These are phyloP conservation scores for Drosophila bifasciata DNA, from an alignment of 1,140 invertebrate species.

Conservation along the genomic window DNA sequence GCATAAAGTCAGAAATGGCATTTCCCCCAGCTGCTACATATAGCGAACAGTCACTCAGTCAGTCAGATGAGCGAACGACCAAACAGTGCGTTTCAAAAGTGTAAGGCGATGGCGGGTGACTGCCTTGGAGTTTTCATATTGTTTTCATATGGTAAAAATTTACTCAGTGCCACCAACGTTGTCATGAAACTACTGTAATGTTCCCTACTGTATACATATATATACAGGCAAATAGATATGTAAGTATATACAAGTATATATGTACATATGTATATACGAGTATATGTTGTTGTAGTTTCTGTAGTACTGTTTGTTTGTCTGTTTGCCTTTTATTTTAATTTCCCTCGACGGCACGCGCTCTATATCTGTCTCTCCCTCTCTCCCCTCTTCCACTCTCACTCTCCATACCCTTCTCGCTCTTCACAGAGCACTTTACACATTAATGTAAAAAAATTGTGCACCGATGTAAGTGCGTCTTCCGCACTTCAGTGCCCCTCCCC, in stretches of 20 bases:
- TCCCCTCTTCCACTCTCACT: background rate
- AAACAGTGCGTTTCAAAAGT: slow-evolving; percentile 11
- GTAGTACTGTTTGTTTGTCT: slow-evolving; percentile 36
- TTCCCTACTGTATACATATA: background rate
- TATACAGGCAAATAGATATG: slow-evolving; percentile 16
- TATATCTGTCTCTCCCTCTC: background rate
- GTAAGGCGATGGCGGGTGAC: background rate
- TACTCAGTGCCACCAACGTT: too few relatives aligned
- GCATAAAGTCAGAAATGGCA: slow-evolving; percentile 71
- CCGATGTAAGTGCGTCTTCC: slow-evolving; percentile 78
- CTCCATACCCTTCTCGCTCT: slow-evolving; percentile 1
- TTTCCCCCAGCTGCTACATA: slow-evolving; percentile 57
- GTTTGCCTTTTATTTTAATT: slow-evolving; percentile 79
- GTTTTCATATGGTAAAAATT: too few relatives aligned
- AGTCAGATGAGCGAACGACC: slow-evolving; percentile 7
- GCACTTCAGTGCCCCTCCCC: slow-evolving; percentile 45
- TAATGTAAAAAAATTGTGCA: slow-evolving; percentile 81
- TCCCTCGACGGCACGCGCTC: slow-evolving; percentile 64
- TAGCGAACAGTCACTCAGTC: slow-evolving; percentile 21
- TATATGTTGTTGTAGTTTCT: slow-evolving; percentile 45
- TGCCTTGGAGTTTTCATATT: too few relatives aligned
- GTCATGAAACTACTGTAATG: too few relatives aligned
- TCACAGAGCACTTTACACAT: slow-evolving; percentile 63
- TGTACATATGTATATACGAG: background rate
- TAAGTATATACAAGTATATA: slow-evolving; percentile 11